These are phyloP conservation scores for Campylomormyrus tamandua DNA, from an alignment of 2,113 vertebrate genomes.

Conservation along the genomic window DNA sequence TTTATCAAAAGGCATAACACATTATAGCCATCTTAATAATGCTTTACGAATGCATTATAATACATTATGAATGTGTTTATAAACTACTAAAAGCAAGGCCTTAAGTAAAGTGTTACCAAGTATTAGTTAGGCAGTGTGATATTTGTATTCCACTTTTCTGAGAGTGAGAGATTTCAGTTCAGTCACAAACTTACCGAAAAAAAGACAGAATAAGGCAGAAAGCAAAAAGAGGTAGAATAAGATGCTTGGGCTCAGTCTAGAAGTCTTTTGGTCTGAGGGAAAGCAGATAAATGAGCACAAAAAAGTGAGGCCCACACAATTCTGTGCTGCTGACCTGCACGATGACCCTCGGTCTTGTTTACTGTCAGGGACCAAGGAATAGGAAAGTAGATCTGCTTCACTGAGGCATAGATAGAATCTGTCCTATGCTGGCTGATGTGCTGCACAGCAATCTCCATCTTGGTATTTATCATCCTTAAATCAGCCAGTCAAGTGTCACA, in stretches of 20 bases:
- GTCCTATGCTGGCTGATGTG: not conserved
- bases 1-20: no score
- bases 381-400: not conserved
- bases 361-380: not conserved
- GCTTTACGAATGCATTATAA: no score
- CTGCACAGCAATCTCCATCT: not conserved
- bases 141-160: not conserved
- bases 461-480: not conserved
- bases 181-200: not conserved
- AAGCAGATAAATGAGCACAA: not conserved
- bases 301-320: not conserved
- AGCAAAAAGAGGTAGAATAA: not conserved
- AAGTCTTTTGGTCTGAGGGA: not conserved
- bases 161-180: not conserved
- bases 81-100: no score
- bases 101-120: no score
- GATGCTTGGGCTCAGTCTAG: not conserved
- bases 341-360: not conserved
- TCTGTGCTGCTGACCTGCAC: not conserved
- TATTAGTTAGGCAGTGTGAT: not conserved
- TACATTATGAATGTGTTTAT: not conserved
- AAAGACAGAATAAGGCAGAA: not conserved
- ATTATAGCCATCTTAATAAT: no score
- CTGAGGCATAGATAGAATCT: not conserved
- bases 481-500: not conserved